A percentile compares a stretch with the other conserved stretches of the same genome.
phyloP scores from a whole-genome alignment of 1,140 invertebrate genomes.

The Drosophila bocki region DNA sequence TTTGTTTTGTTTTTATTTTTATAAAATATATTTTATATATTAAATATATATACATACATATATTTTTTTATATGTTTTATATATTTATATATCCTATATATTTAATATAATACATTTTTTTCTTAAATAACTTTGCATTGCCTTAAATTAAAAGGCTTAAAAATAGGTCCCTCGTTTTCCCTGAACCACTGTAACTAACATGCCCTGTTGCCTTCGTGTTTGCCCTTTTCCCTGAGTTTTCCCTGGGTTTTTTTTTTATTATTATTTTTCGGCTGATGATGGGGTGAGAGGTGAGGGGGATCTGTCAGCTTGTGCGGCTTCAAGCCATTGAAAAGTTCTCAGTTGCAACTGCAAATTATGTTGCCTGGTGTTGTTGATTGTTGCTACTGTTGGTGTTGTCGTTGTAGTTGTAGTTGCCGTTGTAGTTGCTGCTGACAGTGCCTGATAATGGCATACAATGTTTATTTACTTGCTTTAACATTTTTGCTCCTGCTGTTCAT shows the following conservation, averaged over 20 bases:
- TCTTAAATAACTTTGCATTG: neutral
- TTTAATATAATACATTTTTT: neutral
- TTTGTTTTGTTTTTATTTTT: too few relatives aligned
- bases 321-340: conserved; percentile 74
- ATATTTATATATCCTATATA: neutral
- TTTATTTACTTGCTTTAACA: conserved; percentile 80
- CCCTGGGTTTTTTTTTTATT: neutral
- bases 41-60: neutral
- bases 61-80: neutral
- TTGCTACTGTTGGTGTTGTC: conserved; percentile 34
- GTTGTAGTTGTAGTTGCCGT: conserved; percentile 26
- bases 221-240: conserved; percentile 3
- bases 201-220: conserved; percentile 13
- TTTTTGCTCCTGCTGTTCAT: conserved; percentile 69
- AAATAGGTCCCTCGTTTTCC: neutral
- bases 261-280: neutral
- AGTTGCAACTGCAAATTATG: conserved; percentile 79
- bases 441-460: conserved; percentile 79
- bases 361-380: conserved; percentile 67
- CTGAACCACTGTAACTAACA: conserved; percentile 9
- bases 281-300: conserved; percentile 7
- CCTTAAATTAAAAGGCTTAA: neutral
- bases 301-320: conserved; percentile 57
- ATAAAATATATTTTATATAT: neutral
- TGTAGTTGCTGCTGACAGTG: conserved; percentile 64